Conservation (phyloP, 2,888 invertebrate genomes). For the Clivina fossor region DNA sequence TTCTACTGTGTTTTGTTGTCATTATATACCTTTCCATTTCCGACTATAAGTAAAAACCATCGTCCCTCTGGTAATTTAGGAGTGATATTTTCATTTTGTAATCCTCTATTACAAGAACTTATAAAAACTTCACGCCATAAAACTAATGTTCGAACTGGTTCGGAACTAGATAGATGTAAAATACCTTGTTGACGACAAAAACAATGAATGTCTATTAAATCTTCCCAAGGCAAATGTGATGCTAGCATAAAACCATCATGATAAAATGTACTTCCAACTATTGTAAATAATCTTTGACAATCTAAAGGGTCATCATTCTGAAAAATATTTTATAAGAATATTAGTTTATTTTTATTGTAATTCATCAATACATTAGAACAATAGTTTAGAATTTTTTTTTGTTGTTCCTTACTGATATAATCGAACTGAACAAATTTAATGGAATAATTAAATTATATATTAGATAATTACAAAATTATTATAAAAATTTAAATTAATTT, state of each 20-base stretch:
- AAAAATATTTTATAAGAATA: conserved; percentile 43
- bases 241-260: conserved; percentile 71
- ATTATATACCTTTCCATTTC: conserved; percentile 60
- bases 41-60: conserved; percentile 74
- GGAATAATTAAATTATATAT: too few relatives aligned
- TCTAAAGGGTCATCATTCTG: conserved; percentile 77
- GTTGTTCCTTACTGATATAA: too few relatives aligned
- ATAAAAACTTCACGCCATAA: conserved; percentile 78
- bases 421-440: too few relatives aligned
- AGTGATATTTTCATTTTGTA: conserved; percentile 40
- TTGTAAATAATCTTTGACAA: conserved; percentile 67
- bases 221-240: conserved; percentile 74
- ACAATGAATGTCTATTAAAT: conserved; percentile 73
- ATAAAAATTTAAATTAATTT: too few relatives aligned
- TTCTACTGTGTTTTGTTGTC: not conserved
- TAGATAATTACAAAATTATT: too few relatives aligned
- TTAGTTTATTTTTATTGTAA: too few relatives aligned
- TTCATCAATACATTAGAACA: too few relatives aligned
- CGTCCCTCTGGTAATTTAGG: conserved; percentile 62
- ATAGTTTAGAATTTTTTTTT: too few relatives aligned
- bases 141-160: conserved; percentile 70
- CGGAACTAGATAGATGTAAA: conserved; percentile 65
- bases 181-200: conserved; percentile 76
- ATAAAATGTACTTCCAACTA: conserved; percentile 58
- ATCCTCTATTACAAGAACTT: conserved; percentile 51